A percentile compares a stretch with the other conserved stretches of the same genome.
Evolutionary conservation across 2,888 invertebrate genomes (phyloP).

Genomic region (Calliphora vomitoria): DNA sequence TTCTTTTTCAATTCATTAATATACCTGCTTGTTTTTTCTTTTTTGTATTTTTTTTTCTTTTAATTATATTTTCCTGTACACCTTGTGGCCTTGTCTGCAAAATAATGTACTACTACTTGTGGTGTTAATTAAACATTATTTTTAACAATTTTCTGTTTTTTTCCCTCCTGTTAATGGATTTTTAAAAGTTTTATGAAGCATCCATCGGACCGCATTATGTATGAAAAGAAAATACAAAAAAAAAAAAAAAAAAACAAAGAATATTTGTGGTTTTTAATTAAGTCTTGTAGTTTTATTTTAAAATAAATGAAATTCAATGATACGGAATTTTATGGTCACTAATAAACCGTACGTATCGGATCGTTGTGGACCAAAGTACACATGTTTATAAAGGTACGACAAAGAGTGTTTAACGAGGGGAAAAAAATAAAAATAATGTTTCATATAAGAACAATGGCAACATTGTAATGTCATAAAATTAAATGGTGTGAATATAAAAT

Average conservation of each 20-base stretch:
- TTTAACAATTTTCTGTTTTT: conserved; percentile 37
- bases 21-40: neutral
- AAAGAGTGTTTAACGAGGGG: neutral
- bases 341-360: conserved; percentile 52
- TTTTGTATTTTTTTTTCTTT: neutral
- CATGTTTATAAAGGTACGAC: conserved; percentile 27
- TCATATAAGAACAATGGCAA: conserved; percentile 29
- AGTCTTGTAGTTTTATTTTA: conserved; percentile 59
- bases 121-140: conserved; percentile 62
- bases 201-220: conserved; percentile 25
- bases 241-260: conserved; percentile 32
- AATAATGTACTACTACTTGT: conserved; percentile 43
- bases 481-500: conserved; percentile 38
- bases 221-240: neutral
- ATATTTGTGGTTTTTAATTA: conserved; percentile 70
- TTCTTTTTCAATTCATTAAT: conserved; percentile 37
- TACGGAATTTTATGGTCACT: conserved; percentile 65
- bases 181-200: conserved; percentile 66
- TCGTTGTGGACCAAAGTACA: neutral
- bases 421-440: neutral
- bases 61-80: conserved; percentile 25
- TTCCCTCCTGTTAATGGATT: conserved; percentile 53
- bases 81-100: conserved; percentile 28
- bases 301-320: conserved; percentile 68
- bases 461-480: conserved; percentile 44